Evolutionary conservation across 2,113 vertebrate species (phyloP).

Genomic region (Macrotus californicus): DNA sequence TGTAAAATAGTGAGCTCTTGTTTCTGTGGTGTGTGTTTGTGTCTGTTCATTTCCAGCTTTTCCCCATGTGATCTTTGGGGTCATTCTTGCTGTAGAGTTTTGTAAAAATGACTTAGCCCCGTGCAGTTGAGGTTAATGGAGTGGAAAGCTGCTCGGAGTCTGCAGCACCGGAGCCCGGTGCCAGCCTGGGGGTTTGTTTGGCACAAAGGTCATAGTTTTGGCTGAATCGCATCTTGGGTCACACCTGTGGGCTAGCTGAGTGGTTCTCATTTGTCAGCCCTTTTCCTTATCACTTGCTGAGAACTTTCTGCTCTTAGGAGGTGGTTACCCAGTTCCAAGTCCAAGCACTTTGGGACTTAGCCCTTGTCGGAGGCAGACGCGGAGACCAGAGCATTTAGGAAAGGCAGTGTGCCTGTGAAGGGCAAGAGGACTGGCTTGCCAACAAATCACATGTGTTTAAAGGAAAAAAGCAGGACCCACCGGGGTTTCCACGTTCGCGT

Average conservation of each 20-base stretch:
- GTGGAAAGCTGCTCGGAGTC: background rate
- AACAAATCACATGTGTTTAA: background rate
- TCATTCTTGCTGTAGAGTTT: conserved; percentile 1
- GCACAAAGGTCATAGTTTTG: background rate
- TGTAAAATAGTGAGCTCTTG: background rate
- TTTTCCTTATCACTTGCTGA: background rate
- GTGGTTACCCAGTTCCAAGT: background rate
- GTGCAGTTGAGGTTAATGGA: background rate
- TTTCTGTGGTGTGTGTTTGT: background rate
- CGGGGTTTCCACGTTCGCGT: background rate
- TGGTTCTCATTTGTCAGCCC: background rate
- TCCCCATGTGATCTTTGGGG: background rate
- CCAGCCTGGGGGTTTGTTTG: background rate
- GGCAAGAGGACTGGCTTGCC: background rate
- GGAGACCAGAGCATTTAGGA: background rate
- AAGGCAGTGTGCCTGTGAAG: background rate
- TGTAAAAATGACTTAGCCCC: background rate
- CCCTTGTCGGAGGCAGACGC: background rate
- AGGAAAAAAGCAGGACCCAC: background rate
- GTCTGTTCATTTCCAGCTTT: background rate
- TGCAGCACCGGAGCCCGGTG: background rate
- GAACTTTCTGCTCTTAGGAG: background rate
- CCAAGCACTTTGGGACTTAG: background rate
- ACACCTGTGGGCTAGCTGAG: background rate
- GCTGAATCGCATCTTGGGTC: background rate